These are phyloP conservation scores for Callorhinus ursinus DNA, from an alignment of 2,113 vertebrate genomes.

Conservation along the genomic window DNA sequence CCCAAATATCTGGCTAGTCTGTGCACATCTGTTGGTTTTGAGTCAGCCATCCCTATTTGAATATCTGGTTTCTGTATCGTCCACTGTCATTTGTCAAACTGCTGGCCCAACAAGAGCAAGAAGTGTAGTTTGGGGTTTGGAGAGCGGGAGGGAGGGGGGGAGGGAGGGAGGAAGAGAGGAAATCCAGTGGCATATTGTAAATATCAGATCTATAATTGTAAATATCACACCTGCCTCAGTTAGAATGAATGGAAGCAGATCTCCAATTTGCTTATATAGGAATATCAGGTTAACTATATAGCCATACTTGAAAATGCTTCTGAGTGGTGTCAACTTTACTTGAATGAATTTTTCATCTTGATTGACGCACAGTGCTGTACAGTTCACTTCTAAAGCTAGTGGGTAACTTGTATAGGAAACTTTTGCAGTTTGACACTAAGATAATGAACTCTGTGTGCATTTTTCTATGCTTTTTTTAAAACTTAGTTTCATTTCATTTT, in stretches of 20 bases:
- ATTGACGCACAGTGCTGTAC: slow-evolving; percentile 89
- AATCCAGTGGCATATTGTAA: slow-evolving; percentile 81
- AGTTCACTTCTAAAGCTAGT: slow-evolving; percentile 93
- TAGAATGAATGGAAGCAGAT: slow-evolving; percentile 88
- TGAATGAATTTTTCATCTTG: slow-evolving; percentile 96
- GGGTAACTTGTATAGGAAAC: slow-evolving; percentile 90
- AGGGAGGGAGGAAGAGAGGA: background rate
- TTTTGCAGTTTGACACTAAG: slow-evolving; percentile 97
- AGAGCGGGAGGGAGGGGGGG: slow-evolving; percentile 48
- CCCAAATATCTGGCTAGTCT: background rate
- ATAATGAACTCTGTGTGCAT: slow-evolving; percentile 89
- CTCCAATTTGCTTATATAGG: slow-evolving; percentile 85
- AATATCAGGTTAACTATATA: slow-evolving; percentile 94
- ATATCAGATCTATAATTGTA: slow-evolving; percentile 86
- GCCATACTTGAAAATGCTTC: slow-evolving; percentile 99
- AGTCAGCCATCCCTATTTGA: slow-evolving; percentile 42
- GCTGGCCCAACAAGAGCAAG: slow-evolving; percentile 82
- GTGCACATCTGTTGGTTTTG: slow-evolving; percentile 20
- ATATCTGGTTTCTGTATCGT: slow-evolving; percentile 72
- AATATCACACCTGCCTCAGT: slow-evolving; percentile 93
- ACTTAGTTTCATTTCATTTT: slow-evolving; percentile 90
- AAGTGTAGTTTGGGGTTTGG: slow-evolving; percentile 58
- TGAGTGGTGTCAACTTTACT: slow-evolving; percentile 97
- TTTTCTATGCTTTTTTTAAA: slow-evolving; percentile 87
- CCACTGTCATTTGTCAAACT: slow-evolving; percentile 89